Conservation (phyloP, 2,113 vertebrate species). For the Corythornis madagascariensis region DNA sequence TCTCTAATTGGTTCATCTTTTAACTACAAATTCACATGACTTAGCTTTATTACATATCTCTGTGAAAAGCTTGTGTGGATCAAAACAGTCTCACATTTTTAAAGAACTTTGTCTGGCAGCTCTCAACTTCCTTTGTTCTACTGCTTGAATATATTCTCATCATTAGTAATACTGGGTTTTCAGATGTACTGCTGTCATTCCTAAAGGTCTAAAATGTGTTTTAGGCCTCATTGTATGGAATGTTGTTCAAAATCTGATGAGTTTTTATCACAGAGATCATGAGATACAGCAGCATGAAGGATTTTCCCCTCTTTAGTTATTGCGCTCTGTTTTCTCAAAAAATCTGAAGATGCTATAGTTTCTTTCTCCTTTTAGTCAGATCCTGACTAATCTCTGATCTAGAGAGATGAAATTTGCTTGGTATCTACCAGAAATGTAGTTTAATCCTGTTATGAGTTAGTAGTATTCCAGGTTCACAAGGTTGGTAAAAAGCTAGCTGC, state of each 20-base stretch:
- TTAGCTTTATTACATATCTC: slow-evolving; percentile 34
- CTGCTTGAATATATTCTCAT: neutral
- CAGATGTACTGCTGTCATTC: neutral
- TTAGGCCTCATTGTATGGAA: neutral
- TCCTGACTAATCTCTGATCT: neutral
- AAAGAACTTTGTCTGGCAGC: neutral
- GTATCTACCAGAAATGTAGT: neutral
- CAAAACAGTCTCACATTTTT: slow-evolving; percentile 3
- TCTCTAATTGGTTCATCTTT: slow-evolving; percentile 54
- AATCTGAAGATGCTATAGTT: neutral
- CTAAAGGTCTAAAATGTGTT: neutral
- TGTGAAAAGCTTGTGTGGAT: neutral
- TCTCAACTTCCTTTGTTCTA: neutral
- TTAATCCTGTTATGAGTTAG: neutral
- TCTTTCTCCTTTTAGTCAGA: neutral
- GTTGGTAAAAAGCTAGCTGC: neutral
- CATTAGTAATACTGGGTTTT: neutral
- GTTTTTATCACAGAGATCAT: neutral
- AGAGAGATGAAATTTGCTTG: neutral
- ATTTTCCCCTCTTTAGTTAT: neutral
- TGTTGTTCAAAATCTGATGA: neutral
- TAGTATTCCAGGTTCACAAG: rapidly evolving
- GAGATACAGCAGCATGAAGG: neutral
- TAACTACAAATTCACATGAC: slow-evolving; percentile 55
- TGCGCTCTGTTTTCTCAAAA: neutral